Conservation (phyloP, 2,113 vertebrate species). For the Xyliphius kryptos region DNA sequence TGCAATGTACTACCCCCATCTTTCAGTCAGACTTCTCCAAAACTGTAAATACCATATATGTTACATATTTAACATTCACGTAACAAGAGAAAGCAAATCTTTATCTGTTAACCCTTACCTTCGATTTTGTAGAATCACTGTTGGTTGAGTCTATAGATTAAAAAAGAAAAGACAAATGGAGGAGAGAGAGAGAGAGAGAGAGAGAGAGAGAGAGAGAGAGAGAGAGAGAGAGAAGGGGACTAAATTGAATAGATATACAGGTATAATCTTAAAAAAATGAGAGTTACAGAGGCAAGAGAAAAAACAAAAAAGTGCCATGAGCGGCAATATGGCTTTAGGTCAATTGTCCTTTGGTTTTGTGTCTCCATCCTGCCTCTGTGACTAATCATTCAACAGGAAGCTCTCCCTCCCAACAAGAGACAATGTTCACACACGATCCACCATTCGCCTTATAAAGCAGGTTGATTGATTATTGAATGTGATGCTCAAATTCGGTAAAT, state of each 20-base stretch:
- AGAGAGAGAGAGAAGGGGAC: conserved; percentile 31
- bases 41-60: no score
- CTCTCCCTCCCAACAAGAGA: conserved; percentile 32
- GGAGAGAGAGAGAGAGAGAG: conserved; percentile 33
- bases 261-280: conserved; percentile 27
- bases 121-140: conserved; percentile 87
- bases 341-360: neutral
- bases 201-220: conserved; percentile 13
- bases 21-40: no score
- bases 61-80: neutral
- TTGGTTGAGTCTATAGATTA: conserved; percentile 77
- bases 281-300: conserved; percentile 32
- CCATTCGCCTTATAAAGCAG: no score
- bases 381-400: conserved; percentile 28
- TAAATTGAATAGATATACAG: conserved; percentile 13
- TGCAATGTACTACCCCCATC: no score
- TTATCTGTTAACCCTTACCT: conserved; percentile 67
- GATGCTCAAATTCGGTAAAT: no score
- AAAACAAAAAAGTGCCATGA: neutral
- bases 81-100: neutral
- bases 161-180: conserved; percentile 5
- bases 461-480: no score
- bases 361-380: no score
- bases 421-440: conserved; percentile 2
- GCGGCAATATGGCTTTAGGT: neutral